Conservation (phyloP, 2,113 vertebrate species). For the Rhombomys opimus region DNA sequence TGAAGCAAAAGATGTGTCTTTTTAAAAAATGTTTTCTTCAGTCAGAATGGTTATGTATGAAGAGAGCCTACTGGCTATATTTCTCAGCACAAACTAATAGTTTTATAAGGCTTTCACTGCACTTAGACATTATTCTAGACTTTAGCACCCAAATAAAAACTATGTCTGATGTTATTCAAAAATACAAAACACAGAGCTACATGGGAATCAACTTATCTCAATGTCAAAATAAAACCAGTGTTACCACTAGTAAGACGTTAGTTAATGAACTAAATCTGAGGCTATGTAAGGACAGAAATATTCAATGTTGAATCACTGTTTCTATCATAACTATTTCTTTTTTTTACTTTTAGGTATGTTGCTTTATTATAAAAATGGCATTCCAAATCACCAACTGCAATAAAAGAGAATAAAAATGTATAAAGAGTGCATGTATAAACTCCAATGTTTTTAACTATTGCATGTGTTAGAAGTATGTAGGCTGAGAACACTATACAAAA, state of each 20-base stretch:
- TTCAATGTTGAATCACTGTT: background rate
- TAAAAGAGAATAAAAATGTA: background rate
- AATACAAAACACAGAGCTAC: background rate
- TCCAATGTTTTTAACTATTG: background rate
- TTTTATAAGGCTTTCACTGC: slow-evolving; percentile 40
- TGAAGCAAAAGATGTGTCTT: background rate
- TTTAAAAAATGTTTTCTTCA: slow-evolving; percentile 36
- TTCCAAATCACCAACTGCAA: background rate
- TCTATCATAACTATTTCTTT: background rate
- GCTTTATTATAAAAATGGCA: background rate
- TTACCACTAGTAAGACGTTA: background rate
- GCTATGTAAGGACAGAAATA: background rate
- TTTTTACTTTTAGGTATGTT: background rate
- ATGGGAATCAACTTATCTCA: background rate
- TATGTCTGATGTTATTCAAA: background rate
- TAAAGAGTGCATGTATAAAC: background rate
- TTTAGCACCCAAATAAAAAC: background rate
- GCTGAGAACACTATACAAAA: background rate
- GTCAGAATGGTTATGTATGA: background rate
- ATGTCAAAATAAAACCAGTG: background rate
- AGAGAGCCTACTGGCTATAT: background rate
- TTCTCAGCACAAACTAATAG: slow-evolving; percentile 23
- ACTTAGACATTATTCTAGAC: background rate
- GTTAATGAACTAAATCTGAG: background rate
- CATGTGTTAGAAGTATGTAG: background rate